Conservation (phyloP, 2,888 invertebrate species). For the Nephrotoma flavescens region DNA sequence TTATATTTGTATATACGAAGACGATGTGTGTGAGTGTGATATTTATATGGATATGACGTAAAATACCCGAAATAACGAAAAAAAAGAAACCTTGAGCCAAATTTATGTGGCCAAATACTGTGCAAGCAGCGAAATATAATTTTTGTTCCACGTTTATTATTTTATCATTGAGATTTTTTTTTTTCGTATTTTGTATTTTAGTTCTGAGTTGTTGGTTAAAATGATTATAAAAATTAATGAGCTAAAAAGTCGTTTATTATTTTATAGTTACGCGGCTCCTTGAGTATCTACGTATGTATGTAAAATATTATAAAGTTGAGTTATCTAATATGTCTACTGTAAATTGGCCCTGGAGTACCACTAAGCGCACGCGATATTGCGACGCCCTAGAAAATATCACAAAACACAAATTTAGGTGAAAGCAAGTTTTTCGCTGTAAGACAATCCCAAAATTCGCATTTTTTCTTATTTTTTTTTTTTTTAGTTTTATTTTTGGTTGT, state of each 20-base stretch:
- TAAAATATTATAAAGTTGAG: background rate
- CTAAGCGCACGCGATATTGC: background rate
- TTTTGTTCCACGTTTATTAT: background rate
- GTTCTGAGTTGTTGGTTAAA: background rate
- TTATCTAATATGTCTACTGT: background rate
- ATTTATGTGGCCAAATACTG: background rate
- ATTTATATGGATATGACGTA: background rate
- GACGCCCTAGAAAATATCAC: background rate
- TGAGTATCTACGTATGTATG: background rate
- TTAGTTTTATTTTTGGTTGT: background rate
- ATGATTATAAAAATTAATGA: background rate
- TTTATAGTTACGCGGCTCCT: background rate
- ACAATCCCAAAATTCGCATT: background rate
- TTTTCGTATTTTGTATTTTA: background rate
- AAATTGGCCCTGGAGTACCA: background rate
- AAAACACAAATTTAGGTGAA: background rate
- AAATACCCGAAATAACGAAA: background rate
- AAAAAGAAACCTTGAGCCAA: constrained; percentile 2
- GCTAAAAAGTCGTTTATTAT: background rate
- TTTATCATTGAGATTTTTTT: background rate
- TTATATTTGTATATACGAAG: background rate
- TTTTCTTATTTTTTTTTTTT: background rate
- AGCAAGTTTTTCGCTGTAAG: background rate
- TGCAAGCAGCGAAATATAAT: background rate
- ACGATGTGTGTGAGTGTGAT: background rate